Percentiles rank a stretch among this genome's conserved stretches.
Conservation (phyloP, 1,140 invertebrate genomes). For the Drosophila chauvacae region DNA sequence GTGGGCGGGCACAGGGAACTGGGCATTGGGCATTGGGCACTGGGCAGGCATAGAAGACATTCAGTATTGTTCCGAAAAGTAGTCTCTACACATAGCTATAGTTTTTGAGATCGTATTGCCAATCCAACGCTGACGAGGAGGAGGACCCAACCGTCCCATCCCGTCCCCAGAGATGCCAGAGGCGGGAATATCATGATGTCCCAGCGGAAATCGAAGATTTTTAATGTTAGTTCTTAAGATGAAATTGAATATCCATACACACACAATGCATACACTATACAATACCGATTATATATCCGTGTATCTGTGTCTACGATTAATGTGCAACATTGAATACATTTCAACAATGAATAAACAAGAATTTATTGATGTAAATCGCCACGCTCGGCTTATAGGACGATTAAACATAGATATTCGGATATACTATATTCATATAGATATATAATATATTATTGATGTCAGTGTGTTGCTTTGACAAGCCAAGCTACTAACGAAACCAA, state of each 20-base stretch:
- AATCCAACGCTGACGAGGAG: background rate
- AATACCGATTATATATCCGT: slow-evolving; percentile 14
- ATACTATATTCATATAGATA: background rate
- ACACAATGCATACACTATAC: slow-evolving; percentile 1
- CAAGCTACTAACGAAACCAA: slow-evolving; percentile 21
- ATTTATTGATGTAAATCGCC: slow-evolving; percentile 39
- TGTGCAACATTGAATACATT: slow-evolving; percentile 20
- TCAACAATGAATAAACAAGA: slow-evolving; percentile 23
- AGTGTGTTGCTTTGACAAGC: slow-evolving; percentile 34
- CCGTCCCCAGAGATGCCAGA: background rate
- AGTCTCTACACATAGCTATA: slow-evolving; percentile 19
- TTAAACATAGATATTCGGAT: background rate
- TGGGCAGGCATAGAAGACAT: no score
- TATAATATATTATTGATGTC: slow-evolving; percentile 19
- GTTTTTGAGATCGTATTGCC: slow-evolving; percentile 29
- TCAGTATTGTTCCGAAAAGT: slow-evolving; percentile 4
- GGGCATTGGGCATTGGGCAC: no score
- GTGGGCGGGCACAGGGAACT: background rate
- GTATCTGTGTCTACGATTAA: slow-evolving; percentile 40
- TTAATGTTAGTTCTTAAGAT: slow-evolving; percentile 22
- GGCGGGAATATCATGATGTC: background rate
- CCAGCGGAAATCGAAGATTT: slow-evolving; percentile 20
- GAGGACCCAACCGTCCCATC: no score
- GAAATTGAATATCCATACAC: slow-evolving; percentile 6
- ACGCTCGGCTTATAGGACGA: background rate